phyloP scores from a whole-genome alignment of 37 sponge, comb jelly and placozoan genomes.

The Amphimedon queenslandica region DNA sequence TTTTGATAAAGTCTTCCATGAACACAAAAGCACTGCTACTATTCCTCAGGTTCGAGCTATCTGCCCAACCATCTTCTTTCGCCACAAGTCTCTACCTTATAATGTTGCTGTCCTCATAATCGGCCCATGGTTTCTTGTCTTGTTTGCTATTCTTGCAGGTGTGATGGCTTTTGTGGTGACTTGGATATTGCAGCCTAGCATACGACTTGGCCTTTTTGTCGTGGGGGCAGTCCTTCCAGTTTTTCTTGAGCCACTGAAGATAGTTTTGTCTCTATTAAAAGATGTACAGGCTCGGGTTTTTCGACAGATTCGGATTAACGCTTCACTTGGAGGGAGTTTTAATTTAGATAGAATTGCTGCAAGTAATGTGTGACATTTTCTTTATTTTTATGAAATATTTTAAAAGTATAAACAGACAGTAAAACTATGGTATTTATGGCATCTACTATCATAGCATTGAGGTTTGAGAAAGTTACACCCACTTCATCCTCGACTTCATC shows the following conservation, averaged over 20 bases:
- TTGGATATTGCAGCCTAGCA: slow-evolving; percentile 21
- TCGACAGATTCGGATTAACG: slow-evolving; percentile 22
- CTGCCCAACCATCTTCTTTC: slow-evolving; percentile 12
- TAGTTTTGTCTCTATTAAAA: slow-evolving; percentile 12
- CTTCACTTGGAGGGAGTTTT: neutral
- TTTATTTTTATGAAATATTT: too few relatives aligned
- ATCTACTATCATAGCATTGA: too few relatives aligned
- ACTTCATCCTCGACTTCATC: too few relatives aligned
- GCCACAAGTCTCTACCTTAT: slow-evolving; percentile 26
- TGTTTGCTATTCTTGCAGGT: slow-evolving; percentile 26
- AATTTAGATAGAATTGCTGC: too few relatives aligned
- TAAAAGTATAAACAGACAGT: too few relatives aligned
- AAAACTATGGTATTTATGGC: too few relatives aligned
- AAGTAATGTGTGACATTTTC: too few relatives aligned
- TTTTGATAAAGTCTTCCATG: slow-evolving; percentile 32
- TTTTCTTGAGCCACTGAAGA: neutral
- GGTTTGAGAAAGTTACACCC: too few relatives aligned
- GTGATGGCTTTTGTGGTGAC: slow-evolving; percentile 11
- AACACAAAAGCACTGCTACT: slow-evolving; percentile 38
- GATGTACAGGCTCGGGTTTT: slow-evolving; percentile 38
- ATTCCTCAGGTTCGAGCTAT: neutral
- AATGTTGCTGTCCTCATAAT: slow-evolving; percentile 33
- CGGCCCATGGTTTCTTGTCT: slow-evolving; percentile 32
- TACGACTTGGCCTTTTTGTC: slow-evolving; percentile 6
- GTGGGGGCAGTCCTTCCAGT: slow-evolving; percentile 14